Evolutionary conservation across 2,888 invertebrate genomes (phyloP), one percentile per base, ranked within the genome.

Genomic region (Chaitophorus viminalis): DNA sequence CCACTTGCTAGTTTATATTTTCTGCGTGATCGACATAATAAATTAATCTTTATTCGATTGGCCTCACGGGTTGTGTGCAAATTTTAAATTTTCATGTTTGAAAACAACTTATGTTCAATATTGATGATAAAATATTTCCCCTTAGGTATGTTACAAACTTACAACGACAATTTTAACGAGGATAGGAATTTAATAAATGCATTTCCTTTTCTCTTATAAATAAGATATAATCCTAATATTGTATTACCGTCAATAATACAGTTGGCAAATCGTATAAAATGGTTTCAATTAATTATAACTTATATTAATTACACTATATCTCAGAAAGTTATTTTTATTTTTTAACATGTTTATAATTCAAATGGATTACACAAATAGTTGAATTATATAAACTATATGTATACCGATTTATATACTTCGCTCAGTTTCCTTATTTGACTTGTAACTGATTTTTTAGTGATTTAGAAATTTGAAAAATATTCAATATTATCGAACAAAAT

Each of bases 21-120:
- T 70, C 52, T 54, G 78, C 78, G 36, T 54, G 78, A 70, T 86
- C 78, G 78, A 70, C 78, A 78, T 78, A 36, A 86, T 79, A 77
- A 78, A 86, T 85, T 70, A 78, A 78, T 36, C 6, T 77, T 52
- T n/a, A 70, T 86, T 78, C 52, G 54, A 86, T 86, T 54, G 18
- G 36, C 52, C 21, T 25, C 25, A n/a, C 1, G 68, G 31, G 25
- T 39, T n/a, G 31, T 25, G 39, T 74, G 29, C 21, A 83, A 65
- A 46, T 46, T 84, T 46, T 46, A 84, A 84, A 76, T 77, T 65
- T 77, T 76, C 31, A 68, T 76, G 21, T 74, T 4, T 46, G 11
- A 82, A n/a, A 74, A 54, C 54, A 54, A 82, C 36, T 74, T 46
- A 65, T 82, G 68, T 46, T 1, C 70, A 18, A 11, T 21, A 82